These are phyloP conservation scores for Greenwoodochromis staneri DNA, from an alignment of 2,113 vertebrate genomes.

Conservation along the genomic window DNA sequence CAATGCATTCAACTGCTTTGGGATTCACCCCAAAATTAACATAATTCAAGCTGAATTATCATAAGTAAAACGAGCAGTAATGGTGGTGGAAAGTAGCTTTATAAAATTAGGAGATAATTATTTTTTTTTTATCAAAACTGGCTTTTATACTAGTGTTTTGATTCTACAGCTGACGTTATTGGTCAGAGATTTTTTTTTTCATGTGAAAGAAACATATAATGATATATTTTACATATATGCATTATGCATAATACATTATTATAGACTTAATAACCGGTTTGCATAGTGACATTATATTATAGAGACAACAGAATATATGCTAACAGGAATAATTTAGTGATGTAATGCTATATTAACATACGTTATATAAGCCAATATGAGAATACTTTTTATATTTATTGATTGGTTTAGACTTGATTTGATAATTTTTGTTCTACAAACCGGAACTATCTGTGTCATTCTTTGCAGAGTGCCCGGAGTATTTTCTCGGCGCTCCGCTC, in stretches of 20 bases:
- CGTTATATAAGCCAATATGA: not conserved
- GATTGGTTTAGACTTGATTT: not conserved
- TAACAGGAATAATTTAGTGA: too few relatives aligned
- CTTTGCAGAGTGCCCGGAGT: not conserved
- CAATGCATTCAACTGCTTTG: not conserved
- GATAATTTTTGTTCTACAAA: not conserved
- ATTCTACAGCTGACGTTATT: not conserved
- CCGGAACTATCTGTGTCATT: slow-evolving; percentile 18
- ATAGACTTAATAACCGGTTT: not conserved
- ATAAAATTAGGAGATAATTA: not conserved
- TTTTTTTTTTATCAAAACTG: not conserved
- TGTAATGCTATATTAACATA: not conserved
- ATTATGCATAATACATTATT: not conserved
- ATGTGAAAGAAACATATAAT: not conserved
- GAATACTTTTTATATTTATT: not conserved
- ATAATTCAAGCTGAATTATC: not conserved
- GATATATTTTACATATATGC: not conserved
- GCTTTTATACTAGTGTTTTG: not conserved
- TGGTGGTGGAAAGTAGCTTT: not conserved
- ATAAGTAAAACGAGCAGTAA: not conserved
- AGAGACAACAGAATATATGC: not conserved
- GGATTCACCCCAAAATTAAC: not conserved
- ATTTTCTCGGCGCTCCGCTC: not conserved
- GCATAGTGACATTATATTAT: not conserved
- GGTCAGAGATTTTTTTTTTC: not conserved